Percentiles rank a stretch among this genome's conserved stretches.
phyloP scores from a whole-genome alignment of 2,797 vertebrate species.

The Pangasius mekongensis region DNA sequence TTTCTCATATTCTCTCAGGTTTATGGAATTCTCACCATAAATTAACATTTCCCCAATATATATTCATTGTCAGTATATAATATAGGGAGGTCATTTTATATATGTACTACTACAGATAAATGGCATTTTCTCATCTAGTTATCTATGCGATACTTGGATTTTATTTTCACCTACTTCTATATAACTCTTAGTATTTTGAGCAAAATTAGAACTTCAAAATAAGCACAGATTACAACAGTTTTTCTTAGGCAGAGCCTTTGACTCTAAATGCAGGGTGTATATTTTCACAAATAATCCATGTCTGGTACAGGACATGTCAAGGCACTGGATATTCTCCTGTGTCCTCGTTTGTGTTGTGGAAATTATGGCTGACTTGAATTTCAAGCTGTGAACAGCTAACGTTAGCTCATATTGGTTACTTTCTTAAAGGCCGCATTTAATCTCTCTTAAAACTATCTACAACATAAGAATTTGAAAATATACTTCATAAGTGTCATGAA shows the following conservation, averaged over 20 bases:
- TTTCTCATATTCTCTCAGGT: neutral
- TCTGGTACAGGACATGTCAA: conserved; percentile 7
- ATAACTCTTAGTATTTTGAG: neutral
- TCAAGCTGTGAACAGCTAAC: neutral
- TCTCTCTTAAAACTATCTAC: neutral
- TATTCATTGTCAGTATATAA: neutral
- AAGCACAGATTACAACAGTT: neutral
- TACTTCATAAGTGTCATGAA: neutral
- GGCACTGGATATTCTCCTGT: neutral
- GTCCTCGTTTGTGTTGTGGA: conserved; percentile 3
- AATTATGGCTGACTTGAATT: conserved; percentile 26
- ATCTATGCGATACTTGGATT: too few relatives aligned
- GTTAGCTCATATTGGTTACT: neutral
- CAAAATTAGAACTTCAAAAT: neutral
- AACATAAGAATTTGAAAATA: neutral
- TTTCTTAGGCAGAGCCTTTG: neutral
- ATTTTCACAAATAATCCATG: neutral
- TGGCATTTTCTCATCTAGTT: neutral
- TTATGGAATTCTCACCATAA: neutral
- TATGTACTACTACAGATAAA: neutral
- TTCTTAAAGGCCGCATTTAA: neutral
- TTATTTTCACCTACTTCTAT: neutral
- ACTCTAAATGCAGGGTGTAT: neutral
- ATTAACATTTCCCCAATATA: neutral
- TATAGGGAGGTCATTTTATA: neutral